phyloP scores from a whole-genome alignment of 1,140 invertebrate genomes.

The Rhizoglyphus robini region DNA sequence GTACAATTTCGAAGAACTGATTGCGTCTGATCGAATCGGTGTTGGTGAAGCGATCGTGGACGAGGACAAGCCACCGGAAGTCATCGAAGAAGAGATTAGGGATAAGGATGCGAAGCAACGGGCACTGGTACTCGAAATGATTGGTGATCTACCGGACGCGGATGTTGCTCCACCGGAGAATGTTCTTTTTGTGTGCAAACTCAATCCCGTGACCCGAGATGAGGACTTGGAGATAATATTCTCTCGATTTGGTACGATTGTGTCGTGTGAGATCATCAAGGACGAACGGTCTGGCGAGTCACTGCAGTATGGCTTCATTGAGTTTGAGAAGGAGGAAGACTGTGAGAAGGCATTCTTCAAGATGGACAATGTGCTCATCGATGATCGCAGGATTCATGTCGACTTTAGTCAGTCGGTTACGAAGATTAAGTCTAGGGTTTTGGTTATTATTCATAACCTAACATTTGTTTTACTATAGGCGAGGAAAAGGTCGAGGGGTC shows the following conservation, averaged over 20 bases:
- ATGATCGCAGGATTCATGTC: slow-evolving; percentile 95
- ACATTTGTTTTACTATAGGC: not conserved
- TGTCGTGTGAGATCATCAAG: slow-evolving; percentile 90
- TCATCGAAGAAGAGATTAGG: slow-evolving; percentile 74
- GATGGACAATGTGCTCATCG: slow-evolving; percentile 99
- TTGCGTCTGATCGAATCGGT: slow-evolving; percentile 70
- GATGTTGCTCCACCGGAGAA: slow-evolving; percentile 97
- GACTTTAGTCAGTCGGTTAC: slow-evolving; percentile 98
- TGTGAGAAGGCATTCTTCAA: slow-evolving; percentile 99
- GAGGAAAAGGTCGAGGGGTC: slow-evolving; percentile 17
- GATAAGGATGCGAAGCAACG: slow-evolving; percentile 86
- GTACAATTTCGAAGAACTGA: slow-evolving; percentile 54
- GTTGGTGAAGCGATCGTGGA: slow-evolving; percentile 92
- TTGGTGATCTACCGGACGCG: slow-evolving; percentile 91
- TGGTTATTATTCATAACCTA: not conserved
- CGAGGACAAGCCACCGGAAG: slow-evolving; percentile 60
- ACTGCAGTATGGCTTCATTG: slow-evolving; percentile 97
- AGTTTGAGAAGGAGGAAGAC: slow-evolving; percentile 79
- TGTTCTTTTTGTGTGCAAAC: slow-evolving; percentile 96
- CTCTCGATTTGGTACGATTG: slow-evolving; percentile 84
- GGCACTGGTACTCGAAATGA: slow-evolving; percentile 95
- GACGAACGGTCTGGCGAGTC: slow-evolving; percentile 86
- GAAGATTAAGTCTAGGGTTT: slow-evolving; percentile 60
- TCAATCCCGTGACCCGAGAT: slow-evolving; percentile 97
- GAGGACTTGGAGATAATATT: slow-evolving; percentile 98